Percentiles rank a stretch among this genome's conserved stretches.
phyloP scores from a whole-genome alignment of 1,140 invertebrate species.

The Lasioglossum baleicum region DNA sequence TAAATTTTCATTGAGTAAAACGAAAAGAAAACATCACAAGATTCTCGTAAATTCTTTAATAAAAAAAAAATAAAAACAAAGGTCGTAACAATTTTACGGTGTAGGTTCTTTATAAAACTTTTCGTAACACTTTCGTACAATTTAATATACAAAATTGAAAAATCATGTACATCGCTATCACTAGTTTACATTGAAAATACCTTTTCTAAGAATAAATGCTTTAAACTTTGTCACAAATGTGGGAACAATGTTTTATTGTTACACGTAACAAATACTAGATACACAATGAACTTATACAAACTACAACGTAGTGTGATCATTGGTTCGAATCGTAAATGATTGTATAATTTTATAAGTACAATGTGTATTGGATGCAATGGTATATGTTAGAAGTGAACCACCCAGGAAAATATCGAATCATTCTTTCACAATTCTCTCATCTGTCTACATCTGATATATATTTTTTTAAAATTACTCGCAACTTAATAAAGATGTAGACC shows the following conservation, averaged over 20 bases:
- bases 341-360: slow-evolving; percentile 20
- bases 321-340: slow-evolving; percentile 3
- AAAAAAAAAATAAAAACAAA: background rate
- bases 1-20: background rate
- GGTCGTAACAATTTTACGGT: slow-evolving; percentile 12
- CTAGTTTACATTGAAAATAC: slow-evolving; percentile 18
- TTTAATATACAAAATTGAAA: slow-evolving; percentile 39
- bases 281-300: slow-evolving; percentile 29
- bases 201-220: slow-evolving; percentile 8
- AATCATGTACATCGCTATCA: slow-evolving; percentile 3
- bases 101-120: background rate
- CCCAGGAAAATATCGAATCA: slow-evolving; percentile 12
- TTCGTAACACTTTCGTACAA: slow-evolving; percentile 11
- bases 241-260: slow-evolving; percentile 42
- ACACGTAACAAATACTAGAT: slow-evolving; percentile 37
- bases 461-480: slow-evolving; percentile 35
- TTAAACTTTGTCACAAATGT: slow-evolving; percentile 15
- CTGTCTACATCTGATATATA: slow-evolving; percentile 8
- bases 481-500: slow-evolving; percentile 7
- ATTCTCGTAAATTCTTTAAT: background rate
- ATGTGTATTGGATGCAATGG: slow-evolving; percentile 22
- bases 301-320: slow-evolving; percentile 4
- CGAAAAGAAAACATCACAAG: background rate
- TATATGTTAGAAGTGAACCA: slow-evolving; percentile 12
- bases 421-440: background rate